phyloP scores from a whole-genome alignment of 2,888 invertebrate genomes.

The Schizotus pectinicornis region DNA sequence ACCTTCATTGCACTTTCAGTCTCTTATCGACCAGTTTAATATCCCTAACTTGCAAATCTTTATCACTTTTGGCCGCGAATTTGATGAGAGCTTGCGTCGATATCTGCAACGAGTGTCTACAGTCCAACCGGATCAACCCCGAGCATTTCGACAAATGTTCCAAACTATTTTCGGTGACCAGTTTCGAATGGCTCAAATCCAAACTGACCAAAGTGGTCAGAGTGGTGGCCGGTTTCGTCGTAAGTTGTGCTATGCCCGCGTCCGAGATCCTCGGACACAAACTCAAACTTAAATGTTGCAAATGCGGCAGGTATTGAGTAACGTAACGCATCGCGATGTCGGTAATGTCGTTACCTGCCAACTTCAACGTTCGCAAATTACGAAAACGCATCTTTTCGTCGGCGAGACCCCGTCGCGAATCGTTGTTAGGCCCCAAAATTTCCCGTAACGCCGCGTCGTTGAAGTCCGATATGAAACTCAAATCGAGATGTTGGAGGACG shows the following conservation, averaged over 20 bases:
- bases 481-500: constrained; percentile 64
- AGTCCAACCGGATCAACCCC: constrained; percentile 73
- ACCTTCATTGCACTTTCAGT: constrained; percentile 29
- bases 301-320: constrained; percentile 75
- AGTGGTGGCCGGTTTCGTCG: constrained; percentile 74
- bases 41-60: constrained; percentile 79
- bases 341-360: constrained; percentile 89
- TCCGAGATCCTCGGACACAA: constrained; percentile 89
- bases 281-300: constrained; percentile 80
- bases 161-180: constrained; percentile 81
- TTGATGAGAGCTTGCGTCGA: constrained; percentile 83
- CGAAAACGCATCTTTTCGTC: constrained; percentile 79
- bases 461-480: constrained; percentile 86
- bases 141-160: constrained; percentile 82
- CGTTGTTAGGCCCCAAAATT: constrained; percentile 84
- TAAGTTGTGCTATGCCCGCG: constrained; percentile 87
- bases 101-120: constrained; percentile 80
- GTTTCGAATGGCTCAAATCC: constrained; percentile 81
- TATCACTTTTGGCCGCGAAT: constrained; percentile 81
- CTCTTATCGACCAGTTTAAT: constrained; percentile 75
- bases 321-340: constrained; percentile 84
- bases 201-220: constrained; percentile 73
- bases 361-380: constrained; percentile 74
- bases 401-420: constrained; percentile 78
- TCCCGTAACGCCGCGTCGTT: constrained; percentile 86